Conservation (phyloP, 1,140 invertebrate species). For the Trichonephila clavata region DNA sequence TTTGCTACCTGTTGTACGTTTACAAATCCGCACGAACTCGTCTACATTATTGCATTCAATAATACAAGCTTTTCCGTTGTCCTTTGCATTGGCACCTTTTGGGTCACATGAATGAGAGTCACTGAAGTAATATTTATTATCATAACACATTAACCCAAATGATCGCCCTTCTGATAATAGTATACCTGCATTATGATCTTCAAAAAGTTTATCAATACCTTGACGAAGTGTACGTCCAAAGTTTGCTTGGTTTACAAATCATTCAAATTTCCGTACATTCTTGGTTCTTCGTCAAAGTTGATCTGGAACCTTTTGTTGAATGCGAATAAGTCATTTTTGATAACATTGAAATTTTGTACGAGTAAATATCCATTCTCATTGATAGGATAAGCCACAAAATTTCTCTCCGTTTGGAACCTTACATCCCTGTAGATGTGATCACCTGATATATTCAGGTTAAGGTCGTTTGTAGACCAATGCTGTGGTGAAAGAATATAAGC, state of each 20-base stretch:
- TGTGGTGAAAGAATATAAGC: background rate
- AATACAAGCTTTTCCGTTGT: conserved; percentile 52
- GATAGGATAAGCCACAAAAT: background rate
- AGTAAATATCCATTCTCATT: background rate
- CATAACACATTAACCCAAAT: conserved; percentile 12
- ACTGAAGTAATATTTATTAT: conserved; percentile 66
- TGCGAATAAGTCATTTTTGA: background rate
- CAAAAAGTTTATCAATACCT: background rate
- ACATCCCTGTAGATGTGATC: conserved; percentile 22
- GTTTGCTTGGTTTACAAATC: background rate
- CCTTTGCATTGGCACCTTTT: background rate
- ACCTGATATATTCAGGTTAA: conserved; percentile 33
- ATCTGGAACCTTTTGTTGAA: conserved; percentile 1
- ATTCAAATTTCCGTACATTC: background rate
- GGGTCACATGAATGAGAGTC: conserved; percentile 66
- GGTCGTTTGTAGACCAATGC: conserved; percentile 16
- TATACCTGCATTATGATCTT: background rate
- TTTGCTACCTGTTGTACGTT: background rate
- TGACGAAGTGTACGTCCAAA: too few relatives aligned
- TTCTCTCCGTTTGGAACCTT: background rate
- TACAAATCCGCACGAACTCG: conserved; percentile 44
- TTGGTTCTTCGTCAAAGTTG: background rate
- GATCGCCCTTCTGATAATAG: background rate
- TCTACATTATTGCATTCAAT: conserved; percentile 67
- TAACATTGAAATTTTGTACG: conserved; percentile 2